Evolutionary conservation across 1,140 invertebrate genomes (phyloP), one percentile per base, ranked within the genome.

Genomic region (Drosophila azteca): DNA sequence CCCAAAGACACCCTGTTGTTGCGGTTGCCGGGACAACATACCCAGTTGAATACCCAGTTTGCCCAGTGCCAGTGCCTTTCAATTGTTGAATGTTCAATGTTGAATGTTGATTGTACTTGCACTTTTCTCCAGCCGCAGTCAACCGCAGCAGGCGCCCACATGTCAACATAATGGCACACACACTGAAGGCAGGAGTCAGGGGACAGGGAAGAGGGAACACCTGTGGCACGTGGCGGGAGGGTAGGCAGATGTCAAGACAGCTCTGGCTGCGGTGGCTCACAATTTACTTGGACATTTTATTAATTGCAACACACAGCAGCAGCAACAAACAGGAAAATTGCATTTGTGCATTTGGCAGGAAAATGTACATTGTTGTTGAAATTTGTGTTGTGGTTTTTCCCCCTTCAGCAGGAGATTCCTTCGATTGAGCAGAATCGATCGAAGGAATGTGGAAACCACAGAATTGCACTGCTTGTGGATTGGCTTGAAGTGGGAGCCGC

Each of bases 261-360:
- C 65, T 70, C 43, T 17, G 62, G 26, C 50, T 85, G 82, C 53
- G 82, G 75, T 79, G 68, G 78, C 20, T 78, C 78, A 79, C 82
- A 88, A 87, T 87, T 87, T 70, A 79, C 63, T 79, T 58, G 57
- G 66, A 82, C 83, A 78, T 87, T 87, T 87, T 82, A 87, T 87
- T 87, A 87, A 87, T 87, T 87, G 83, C 66, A 66, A 35, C 48
- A 50, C 45, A 54, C 20, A 9, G 31, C 54, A 70, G 26, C 57
- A 49, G 43, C 59, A 59, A 39, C 53, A 29, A 43, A 50, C 59
- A 65, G 6, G 48, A 26, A 55, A 77, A 64, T 59, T 60, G 41
- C 51, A 77, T 87, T 77, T 80, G 77, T 58, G 59, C 70, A 72
- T 44, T 75, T 74, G 50, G 51, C 57, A 60, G 43, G 41, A 67